Evolutionary conservation across 2,113 vertebrate species (phyloP), one percentile per base, ranked within the genome.

Genomic region (Lichenostomus cassidix): DNA sequence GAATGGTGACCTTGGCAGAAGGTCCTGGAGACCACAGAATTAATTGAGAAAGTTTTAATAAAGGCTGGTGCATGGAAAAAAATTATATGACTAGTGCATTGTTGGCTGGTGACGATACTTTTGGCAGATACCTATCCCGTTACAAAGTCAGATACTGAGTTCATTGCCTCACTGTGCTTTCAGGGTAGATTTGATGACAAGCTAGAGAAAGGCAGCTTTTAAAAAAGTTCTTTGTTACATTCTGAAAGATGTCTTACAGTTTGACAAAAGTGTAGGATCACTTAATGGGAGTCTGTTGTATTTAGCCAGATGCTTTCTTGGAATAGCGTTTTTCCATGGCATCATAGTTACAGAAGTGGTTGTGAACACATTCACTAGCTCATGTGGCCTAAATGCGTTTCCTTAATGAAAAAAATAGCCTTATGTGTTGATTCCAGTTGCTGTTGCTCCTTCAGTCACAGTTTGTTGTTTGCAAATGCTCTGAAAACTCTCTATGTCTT

Each of bases 301-400:
- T 95, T 95, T 97, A 93, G 95, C 94, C 97, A 97, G 94, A 96
- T 92, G 65, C 90, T 95, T 93, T 96, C 96, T 97, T 95, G 97
- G 97, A 96, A 93, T 59, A 89, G 55, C 39, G 37, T 92, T 97
- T 97, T 97, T 97, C 97, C 96, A 96, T 95, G 76, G 94, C 96
- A 94, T 96, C 94, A 95, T 96, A 92, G 69, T 81, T 94, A 83
- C 71, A 94, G 91, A 97, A 97, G 92, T 88, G 90, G 85, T 82
- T 87, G 75, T 95, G 96, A 97, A 91, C 44, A 28, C 37, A 91
- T 94, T 93, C 71, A 76, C 79, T 79, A 93, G 68, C 62, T 89
- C 56, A 37, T 44, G 64, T 37, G 56, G 64, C 70, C 90, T 55
- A 44, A 89, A 52, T 4, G 23, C 80, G 74, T 88, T 94, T 82